Conservation (phyloP, 2,888 invertebrate species). For the Himalopsyche tibetana region DNA sequence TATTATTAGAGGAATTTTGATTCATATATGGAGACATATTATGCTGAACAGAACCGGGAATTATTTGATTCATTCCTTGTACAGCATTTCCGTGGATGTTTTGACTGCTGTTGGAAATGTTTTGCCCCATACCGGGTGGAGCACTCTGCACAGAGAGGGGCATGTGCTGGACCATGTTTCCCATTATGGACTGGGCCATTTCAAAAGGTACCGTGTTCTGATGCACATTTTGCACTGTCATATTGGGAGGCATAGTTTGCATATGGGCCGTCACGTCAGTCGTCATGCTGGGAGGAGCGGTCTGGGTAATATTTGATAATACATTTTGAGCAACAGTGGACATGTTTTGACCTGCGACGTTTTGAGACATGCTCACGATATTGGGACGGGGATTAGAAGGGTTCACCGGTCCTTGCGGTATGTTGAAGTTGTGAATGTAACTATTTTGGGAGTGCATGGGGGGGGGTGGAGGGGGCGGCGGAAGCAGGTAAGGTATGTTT, state of each 20-base stretch:
- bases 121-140: slow-evolving; percentile 49
- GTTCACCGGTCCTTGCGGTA: slow-evolving; percentile 49
- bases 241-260: slow-evolving; percentile 44
- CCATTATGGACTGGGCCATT: slow-evolving; percentile 22
- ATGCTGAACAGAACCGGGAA: slow-evolving; percentile 50
- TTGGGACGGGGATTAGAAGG: slow-evolving; percentile 36
- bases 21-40: slow-evolving; percentile 45
- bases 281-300: slow-evolving; percentile 47
- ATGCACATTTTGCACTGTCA: slow-evolving; percentile 1
- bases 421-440: slow-evolving; percentile 53
- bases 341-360: slow-evolving; percentile 45
- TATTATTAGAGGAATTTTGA: slow-evolving; percentile 47
- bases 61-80: slow-evolving; percentile 58
- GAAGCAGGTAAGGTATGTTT: slow-evolving; percentile 61
- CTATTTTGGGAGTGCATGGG: slow-evolving; percentile 52
- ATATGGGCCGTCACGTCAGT: slow-evolving; percentile 34
- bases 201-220: slow-evolving; percentile 47
- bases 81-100: slow-evolving; percentile 51
- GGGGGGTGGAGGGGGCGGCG: slow-evolving; percentile 60
- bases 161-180: slow-evolving; percentile 47
- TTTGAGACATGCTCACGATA: slow-evolving; percentile 14
- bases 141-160: background rate
- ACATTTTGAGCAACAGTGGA: slow-evolving; percentile 45
- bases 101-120: slow-evolving; percentile 44
- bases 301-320: slow-evolving; percentile 32